Base-by-base conservation (phyloP, 2,113 vertebrate species). In the Prunella fulvescens region DNA sequence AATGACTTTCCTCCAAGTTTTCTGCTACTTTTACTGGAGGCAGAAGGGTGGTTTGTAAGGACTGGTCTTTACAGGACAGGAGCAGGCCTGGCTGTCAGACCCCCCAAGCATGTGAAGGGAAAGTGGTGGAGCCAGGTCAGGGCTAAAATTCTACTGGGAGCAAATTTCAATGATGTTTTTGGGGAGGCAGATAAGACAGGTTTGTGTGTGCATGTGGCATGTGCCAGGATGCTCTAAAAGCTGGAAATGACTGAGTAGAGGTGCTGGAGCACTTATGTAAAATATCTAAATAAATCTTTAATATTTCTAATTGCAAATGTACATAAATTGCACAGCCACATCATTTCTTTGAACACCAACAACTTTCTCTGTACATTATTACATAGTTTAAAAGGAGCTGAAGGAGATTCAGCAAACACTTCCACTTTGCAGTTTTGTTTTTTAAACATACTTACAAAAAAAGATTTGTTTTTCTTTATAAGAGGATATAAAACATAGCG, bases 211-310 rank as follows among this genome's bases (percentile, higher is more conserved):
- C 15, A 1, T 0, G 20, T 20, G 74, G 65, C 22, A 19, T 3
- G 54, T 35, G 56, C 29, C 14, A 54, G 24, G 48, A 25, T 44
- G 42, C 47, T 19, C 56, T 28, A 31, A 40, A 37, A 47, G 3
- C 50, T 58, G 54, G 42, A 33, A 93, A 83, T 51, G 79, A 93
- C 29, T 3, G 51, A 90, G 66, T 2, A 64, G 93, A 97, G 44
- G 57, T 77, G 95, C 72, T 91, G 88, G 91, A 57, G 62, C 97
- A 71, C 56, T 97, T 92, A 58, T 3, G 58, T 99, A 99, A 99
- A 99, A 99, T 99, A 99, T 99, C 99, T 99, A 99, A 99, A 99
- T 99, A 99, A 99, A 99, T 99, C 99, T 99, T 99, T 99, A 99
- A 99, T 99, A 99, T 98, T 99, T 99, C 99, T 99, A 99, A 98